Base-by-base conservation (phyloP, 2,797 vertebrate species). In the Leptodactylus fallax region DNA sequence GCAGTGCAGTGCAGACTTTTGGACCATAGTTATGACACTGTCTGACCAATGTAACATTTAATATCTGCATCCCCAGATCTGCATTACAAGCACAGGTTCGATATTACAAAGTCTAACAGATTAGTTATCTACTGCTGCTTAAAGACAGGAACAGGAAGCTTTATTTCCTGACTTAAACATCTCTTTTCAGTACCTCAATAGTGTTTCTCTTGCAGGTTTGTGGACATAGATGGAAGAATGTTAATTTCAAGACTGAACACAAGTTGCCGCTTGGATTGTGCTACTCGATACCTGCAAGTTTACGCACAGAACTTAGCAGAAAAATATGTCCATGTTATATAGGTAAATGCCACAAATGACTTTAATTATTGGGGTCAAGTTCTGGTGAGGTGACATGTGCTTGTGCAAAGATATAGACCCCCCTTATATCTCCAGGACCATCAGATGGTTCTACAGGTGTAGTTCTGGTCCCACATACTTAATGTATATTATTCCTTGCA, bases 141-240 rank as follows among this genome's bases (percentile, higher is more conserved):
- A 12, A 51, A 47, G 69, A 72, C 27, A 72, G 27, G 47, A 76
- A n/a, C 45, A 12, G 47, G 72, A 76, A 76, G 16, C 25, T 25
- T 78, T 78, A 27, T 23, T 79, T 56, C 23, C 77, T 78, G 23
- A 25, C 76, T 56, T 55, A 27, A 27, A 78, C 27, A 47, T 60
- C 25, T 0, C 19, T 47, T 60, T 49, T 51, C 36, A 23, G 12
- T 47, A 16, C 3, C 19, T 45, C 49, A 63, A 25, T 51, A 14
- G 10, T 86, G 19, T 79, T 21, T 67, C 91, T 92, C 91, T 83
- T 85, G 27, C 91, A 99, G 98, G 97, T 97, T 36, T 99, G 98
- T 94, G 98, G 95, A 83, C 98, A 99, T 90, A 96, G 97, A 67
- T 99, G 98, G 98, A 99, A 99, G 94, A 99, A 99, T 77, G 90